A percentile compares a stretch with the other conserved stretches of the same genome.
phyloP scores from a whole-genome alignment of 2,888 invertebrate species.

The Sphaerophoria taeniata region DNA sequence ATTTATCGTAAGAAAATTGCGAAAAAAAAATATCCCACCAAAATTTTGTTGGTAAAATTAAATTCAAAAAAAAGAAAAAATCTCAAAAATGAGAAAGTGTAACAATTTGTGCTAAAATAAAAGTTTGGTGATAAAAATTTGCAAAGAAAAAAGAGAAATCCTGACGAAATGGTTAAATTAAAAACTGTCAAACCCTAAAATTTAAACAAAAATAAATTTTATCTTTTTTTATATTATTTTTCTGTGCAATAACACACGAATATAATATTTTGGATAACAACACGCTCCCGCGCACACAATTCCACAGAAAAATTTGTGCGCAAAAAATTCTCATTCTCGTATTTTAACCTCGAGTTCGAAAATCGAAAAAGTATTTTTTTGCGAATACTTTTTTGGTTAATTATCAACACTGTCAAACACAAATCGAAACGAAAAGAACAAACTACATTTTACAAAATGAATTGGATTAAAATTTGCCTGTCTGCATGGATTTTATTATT shows the following conservation, averaged over 20 bases:
- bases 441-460: constrained; percentile 79
- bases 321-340: constrained; percentile 2
- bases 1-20: constrained; percentile 66
- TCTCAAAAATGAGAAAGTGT: constrained; percentile 64
- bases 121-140: constrained; percentile 43
- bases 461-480: constrained; percentile 83
- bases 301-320: constrained; percentile 5
- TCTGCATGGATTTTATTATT: constrained; percentile 81
- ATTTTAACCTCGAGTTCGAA: not conserved
- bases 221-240: not conserved
- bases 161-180: constrained; percentile 72
- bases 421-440: constrained; percentile 29
- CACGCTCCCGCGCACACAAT: constrained; percentile 16
- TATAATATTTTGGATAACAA: constrained; percentile 30
- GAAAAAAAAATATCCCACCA: constrained; percentile 41
- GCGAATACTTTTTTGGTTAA: constrained; percentile 12
- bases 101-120: constrained; percentile 60
- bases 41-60: constrained; percentile 11
- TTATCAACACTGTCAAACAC: constrained; percentile 13
- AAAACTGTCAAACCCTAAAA: constrained; percentile 45
- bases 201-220: constrained; percentile 4
- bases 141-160: constrained; percentile 21
- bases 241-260: constrained; percentile 43
- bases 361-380: constrained; percentile 21
- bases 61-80: constrained; percentile 9